Base-by-base conservation (phyloP, 1,140 invertebrate genomes). In the Drosophila chauvacae region DNA sequence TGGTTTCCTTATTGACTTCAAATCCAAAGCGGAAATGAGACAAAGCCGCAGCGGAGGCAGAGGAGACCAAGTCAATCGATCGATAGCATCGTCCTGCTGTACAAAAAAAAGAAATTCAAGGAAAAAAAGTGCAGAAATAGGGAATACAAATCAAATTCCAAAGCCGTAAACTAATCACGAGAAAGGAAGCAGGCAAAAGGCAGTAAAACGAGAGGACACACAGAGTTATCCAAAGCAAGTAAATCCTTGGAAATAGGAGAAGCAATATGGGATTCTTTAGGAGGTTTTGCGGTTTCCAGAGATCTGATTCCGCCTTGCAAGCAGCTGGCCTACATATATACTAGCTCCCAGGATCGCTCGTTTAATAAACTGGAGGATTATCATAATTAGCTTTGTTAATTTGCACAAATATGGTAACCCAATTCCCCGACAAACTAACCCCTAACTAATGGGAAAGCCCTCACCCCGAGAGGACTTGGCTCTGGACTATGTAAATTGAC, bases 141-240 rank as follows among this genome's bases (percentile, higher is more conserved):
- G 14, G 10, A 71, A 66, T 60, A 63, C n/a, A 48, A 65, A 60
- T 75, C 48, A 57, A 64, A 84, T 62, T 62, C 16, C 69, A 76
- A 74, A 53, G 64, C 56, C 72, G 51, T 86, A 87, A 88, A 84
- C 80, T 88, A 90, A 88, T 88, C 85, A 90, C 60, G 35, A 50
- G 48, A 65, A 80, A 77, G 77, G 83, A 88, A 80, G 78, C 79
- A 33, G 57, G 16, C 39, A 77, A 88, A 57, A 62, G 65, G 53
- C 66, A 59, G 76, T 59, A 70, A 86, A 80, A 82, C 68, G 84
- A 87, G 81, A 74, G 61, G 53, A 35, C 30, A 69, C 50, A 57
- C 41, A n/a, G 55, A n/a, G 55, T 62, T 62, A 70, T 75, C 26
- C 18, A 41, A 45, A 61, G 58, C 63, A 69, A 18, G 44, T n/a